These are phyloP conservation scores for Caenorhabditis zanzibari DNA, from an alignment of 2,888 invertebrate species.

Conservation along the genomic window DNA sequence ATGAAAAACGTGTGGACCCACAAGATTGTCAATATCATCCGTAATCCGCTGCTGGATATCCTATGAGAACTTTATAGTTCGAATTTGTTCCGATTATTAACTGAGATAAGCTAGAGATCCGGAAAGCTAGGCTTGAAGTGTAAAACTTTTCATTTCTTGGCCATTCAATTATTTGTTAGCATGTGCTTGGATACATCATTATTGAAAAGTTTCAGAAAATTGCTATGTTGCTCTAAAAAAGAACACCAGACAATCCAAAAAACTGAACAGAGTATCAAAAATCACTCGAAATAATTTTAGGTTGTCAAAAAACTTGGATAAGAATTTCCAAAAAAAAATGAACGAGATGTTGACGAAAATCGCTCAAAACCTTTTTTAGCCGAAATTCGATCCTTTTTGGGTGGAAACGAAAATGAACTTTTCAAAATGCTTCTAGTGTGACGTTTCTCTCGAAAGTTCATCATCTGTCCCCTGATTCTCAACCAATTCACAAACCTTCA, in stretches of 20 bases:
- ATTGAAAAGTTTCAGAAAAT: background rate
- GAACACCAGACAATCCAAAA: background rate
- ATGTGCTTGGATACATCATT: background rate
- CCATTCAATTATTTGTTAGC: background rate
- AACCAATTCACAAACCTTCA: constrained; percentile 58
- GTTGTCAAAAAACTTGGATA: too few species aligned
- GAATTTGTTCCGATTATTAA: constrained; percentile 6
- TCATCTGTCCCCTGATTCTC: background rate
- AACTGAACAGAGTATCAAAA: too few species aligned
- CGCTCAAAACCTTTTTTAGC: background rate
- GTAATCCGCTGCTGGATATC: constrained; percentile 36
- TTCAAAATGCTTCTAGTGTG: background rate
- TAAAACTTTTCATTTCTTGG: background rate
- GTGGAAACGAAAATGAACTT: background rate
- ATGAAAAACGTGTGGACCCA: constrained; percentile 1
- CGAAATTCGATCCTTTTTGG: background rate
- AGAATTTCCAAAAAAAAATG: background rate
- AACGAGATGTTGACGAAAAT: background rate
- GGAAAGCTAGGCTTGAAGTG: background rate
- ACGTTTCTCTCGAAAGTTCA: background rate
- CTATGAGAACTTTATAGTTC: constrained; percentile 7
- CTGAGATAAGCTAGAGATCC: background rate
- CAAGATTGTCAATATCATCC: constrained; percentile 27
- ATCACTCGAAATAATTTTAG: too few species aligned
- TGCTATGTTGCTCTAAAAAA: background rate